Percentiles rank a stretch among this genome's conserved stretches.
These are phyloP conservation scores for Origma solitaria DNA, from an alignment of 2,113 vertebrate genomes.

Conservation along the genomic window DNA sequence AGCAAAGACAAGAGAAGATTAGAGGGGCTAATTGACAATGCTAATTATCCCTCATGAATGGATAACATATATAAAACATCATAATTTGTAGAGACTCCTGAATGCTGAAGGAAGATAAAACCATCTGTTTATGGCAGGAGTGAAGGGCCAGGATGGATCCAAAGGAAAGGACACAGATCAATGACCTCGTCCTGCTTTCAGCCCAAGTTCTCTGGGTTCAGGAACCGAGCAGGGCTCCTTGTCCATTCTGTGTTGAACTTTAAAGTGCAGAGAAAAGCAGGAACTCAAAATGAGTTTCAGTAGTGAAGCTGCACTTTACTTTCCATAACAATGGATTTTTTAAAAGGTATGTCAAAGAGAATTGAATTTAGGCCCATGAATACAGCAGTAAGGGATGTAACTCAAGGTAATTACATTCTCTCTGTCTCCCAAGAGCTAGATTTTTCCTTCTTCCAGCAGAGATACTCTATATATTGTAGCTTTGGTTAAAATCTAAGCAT, in stretches of 20 bases:
- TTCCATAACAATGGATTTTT: constrained; percentile 1
- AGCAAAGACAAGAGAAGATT: neutral
- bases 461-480: neutral
- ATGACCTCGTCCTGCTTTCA: neutral
- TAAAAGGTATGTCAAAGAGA: neutral
- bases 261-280: neutral
- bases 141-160: rapidly evolving
- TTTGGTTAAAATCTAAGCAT: neutral
- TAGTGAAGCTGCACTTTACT: neutral
- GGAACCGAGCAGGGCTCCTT: neutral
- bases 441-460: neutral
- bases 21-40: neutral
- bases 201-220: neutral
- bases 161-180: neutral
- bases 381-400: neutral
- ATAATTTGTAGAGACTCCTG: neutral
- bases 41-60: neutral
- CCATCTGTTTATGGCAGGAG: neutral
- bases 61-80: neutral
- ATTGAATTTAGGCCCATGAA: neutral
- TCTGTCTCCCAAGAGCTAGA: neutral
- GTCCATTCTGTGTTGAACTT: neutral
- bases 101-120: neutral
- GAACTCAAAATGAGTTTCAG: neutral
- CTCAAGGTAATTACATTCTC: neutral